Evolutionary conservation across 2,113 vertebrate species (phyloP).

Genomic region (Steatornis caripensis): DNA sequence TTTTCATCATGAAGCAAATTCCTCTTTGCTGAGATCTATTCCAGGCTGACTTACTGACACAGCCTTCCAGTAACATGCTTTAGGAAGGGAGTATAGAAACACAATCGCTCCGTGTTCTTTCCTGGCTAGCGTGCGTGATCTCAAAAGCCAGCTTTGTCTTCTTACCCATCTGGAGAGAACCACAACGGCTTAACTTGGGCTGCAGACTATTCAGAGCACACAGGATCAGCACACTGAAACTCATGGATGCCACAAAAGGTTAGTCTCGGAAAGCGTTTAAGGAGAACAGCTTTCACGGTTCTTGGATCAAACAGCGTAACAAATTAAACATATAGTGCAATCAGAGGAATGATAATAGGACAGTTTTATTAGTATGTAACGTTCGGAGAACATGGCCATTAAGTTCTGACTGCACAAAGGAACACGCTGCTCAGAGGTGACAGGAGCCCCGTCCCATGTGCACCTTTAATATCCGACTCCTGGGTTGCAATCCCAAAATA

Average conservation of each 20-base stretch:
- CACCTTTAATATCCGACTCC: neutral
- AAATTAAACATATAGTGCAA: neutral
- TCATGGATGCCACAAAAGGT: neutral
- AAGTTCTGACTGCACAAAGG: neutral
- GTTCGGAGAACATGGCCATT: neutral
- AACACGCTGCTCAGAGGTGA: neutral
- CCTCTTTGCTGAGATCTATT: neutral
- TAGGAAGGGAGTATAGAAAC: neutral
- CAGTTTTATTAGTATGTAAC: neutral
- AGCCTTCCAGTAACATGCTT: neutral
- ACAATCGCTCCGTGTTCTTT: neutral
- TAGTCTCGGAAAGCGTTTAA: neutral
- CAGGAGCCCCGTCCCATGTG: neutral
- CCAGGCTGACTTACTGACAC: neutral
- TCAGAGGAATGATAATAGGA: neutral
- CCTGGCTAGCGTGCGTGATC: neutral
- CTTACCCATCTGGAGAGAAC: slow-evolving; percentile 19
- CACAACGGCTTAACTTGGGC: neutral
- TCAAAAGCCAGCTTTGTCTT: slow-evolving; percentile 21
- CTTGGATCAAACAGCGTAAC: neutral
- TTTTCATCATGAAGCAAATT: neutral
- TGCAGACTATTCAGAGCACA: slow-evolving; percentile 32
- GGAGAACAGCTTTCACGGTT: neutral
- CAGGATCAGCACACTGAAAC: slow-evolving; percentile 17
- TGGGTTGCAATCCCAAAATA: neutral